Evolutionary conservation across 2,888 invertebrate species (phyloP).

Genomic region (Calameuta pallipes): DNA sequence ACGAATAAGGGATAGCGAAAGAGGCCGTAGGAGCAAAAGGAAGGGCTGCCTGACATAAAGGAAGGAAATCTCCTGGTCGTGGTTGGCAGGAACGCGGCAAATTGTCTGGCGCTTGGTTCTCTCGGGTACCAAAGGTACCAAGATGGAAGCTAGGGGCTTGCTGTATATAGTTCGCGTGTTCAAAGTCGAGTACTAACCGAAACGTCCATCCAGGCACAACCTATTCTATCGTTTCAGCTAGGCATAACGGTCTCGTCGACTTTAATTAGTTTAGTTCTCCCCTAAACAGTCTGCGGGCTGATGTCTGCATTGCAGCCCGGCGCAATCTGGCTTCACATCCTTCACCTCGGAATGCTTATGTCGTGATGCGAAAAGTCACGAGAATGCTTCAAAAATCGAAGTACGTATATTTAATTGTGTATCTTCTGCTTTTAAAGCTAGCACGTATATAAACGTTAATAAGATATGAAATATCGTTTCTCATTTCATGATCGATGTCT

Average conservation of each 20-base stretch:
- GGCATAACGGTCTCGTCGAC: constrained; percentile 1
- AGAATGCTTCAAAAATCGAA: not conserved
- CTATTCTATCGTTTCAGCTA: constrained; percentile 3
- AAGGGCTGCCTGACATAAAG: no score
- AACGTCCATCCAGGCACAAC: not conserved
- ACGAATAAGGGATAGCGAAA: no score
- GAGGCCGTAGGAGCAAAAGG: no score
- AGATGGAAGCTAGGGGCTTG: not conserved
- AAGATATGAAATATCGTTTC: no score
- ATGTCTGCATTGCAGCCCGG: constrained; percentile 6
- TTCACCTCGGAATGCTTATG: not conserved
- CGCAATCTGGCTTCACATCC: not conserved
- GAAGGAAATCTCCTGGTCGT: no score
- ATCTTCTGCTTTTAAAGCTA: no score
- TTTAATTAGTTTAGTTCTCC: constrained; percentile 9
- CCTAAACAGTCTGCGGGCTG: constrained; percentile 6
- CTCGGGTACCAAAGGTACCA: not conserved
- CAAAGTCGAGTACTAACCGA: constrained; percentile 2
- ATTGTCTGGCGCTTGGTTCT: no score
- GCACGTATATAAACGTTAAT: no score
- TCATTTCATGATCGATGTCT: no score
- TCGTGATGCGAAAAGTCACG: not conserved
- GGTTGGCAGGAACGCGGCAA: constrained; percentile 3
- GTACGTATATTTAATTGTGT: no score
- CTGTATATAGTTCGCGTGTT: not conserved